These are phyloP conservation scores for Macrophya annulata DNA, from an alignment of 2,888 invertebrate genomes.

Conservation along the genomic window DNA sequence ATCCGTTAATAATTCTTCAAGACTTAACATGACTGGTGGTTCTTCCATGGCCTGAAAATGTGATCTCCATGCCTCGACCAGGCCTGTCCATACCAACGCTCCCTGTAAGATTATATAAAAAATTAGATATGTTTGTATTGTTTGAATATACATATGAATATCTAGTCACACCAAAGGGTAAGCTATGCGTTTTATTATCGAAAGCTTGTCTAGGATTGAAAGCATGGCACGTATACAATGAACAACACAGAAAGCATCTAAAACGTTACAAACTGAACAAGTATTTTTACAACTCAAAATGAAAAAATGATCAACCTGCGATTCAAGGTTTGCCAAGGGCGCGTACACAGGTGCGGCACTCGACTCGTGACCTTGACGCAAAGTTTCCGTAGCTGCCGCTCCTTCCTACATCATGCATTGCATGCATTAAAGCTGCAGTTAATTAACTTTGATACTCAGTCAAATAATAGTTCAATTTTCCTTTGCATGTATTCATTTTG, in stretches of 20 bases:
- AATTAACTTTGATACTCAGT: conserved; percentile 74
- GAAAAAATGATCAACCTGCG: conserved; percentile 78
- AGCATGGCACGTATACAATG: conserved; percentile 63
- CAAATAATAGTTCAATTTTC: conserved; percentile 64
- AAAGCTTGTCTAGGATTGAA: conserved; percentile 13
- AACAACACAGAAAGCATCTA: conserved; percentile 67
- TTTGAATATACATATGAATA: conserved; percentile 49
- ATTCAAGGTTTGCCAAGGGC: conserved; percentile 78
- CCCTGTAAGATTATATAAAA: conserved; percentile 69
- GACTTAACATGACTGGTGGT: conserved; percentile 74
- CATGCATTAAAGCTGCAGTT: conserved; percentile 79
- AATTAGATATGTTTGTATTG: conserved; percentile 55
- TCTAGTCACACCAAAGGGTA: conserved; percentile 26
- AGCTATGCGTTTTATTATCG: conserved; percentile 7
- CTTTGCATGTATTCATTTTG: conserved; percentile 14
- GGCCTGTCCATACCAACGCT: conserved; percentile 76
- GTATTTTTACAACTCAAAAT: conserved; percentile 65
- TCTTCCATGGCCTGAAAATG: conserved; percentile 74
- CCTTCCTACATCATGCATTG: conserved; percentile 78
- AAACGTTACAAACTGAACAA: conserved; percentile 65
- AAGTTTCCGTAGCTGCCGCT: conserved; percentile 77
- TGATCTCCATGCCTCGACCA: conserved; percentile 75
- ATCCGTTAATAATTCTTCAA: conserved; percentile 73
- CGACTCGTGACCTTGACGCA: conserved; percentile 76
- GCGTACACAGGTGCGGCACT: conserved; percentile 78